phyloP scores from a whole-genome alignment of 2,113 vertebrate genomes.

The Alces alces region DNA sequence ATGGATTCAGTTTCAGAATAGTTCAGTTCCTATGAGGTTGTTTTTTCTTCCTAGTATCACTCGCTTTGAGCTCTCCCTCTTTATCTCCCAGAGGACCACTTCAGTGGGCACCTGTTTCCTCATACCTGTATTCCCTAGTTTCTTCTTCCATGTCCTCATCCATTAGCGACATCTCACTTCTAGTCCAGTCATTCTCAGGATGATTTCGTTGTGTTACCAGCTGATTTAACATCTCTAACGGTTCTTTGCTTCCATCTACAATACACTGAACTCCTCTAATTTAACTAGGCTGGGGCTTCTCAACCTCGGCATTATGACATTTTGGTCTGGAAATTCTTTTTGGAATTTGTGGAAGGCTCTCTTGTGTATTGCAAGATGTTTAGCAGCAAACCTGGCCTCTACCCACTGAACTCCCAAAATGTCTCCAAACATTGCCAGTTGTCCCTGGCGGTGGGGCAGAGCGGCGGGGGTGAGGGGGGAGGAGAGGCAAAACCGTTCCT shows the following conservation, averaged over 20 bases:
- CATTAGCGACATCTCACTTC: neutral
- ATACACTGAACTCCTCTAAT: neutral
- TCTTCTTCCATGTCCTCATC: neutral
- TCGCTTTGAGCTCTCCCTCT: neutral
- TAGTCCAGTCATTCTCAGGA: neutral
- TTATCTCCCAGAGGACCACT: neutral
- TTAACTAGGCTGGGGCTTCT: neutral
- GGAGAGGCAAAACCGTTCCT: neutral
- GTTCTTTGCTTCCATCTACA: neutral
- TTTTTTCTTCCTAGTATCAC: neutral
- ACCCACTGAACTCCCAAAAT: neutral
- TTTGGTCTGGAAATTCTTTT: neutral
- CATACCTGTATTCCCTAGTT: neutral
- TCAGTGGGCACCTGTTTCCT: neutral
- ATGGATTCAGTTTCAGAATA: neutral
- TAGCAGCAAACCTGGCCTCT: neutral
- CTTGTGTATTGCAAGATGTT: neutral
- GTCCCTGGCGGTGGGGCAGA: neutral
- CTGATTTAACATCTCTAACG: neutral
- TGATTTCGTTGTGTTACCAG: neutral
- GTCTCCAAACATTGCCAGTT: neutral
- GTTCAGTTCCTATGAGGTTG: neutral
- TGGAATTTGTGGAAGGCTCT: neutral
- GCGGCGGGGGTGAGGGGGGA: accelerated
- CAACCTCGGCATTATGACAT: neutral